Conservation (phyloP, 2,113 vertebrate genomes). For the Aegotheles bennettii region DNA sequence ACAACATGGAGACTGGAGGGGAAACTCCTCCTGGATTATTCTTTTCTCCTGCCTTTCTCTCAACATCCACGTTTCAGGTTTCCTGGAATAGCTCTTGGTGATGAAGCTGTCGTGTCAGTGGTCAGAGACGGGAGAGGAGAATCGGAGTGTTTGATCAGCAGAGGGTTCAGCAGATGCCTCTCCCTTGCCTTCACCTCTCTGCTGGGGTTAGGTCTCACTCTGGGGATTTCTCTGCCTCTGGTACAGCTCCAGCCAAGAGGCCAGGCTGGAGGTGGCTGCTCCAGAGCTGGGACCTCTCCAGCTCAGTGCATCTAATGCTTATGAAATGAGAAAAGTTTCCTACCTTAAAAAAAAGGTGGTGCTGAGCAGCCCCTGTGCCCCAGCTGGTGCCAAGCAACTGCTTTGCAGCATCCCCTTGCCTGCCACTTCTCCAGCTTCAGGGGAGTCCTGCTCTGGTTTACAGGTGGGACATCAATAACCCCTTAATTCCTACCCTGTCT, state of each 20-base stretch:
- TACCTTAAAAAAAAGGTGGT: neutral
- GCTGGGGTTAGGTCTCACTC: fast-evolving
- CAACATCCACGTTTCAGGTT: neutral
- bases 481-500: neutral
- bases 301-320: neutral
- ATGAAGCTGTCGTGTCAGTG: neutral
- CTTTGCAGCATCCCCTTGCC: neutral
- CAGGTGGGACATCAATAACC: neutral
- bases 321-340: neutral
- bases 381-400: neutral
- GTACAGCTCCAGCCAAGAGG: fast-evolving
- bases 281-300: neutral
- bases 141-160: fast-evolving
- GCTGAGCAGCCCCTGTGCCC: neutral
- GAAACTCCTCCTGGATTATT: neutral
- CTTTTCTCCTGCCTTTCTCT: neutral
- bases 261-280: neutral
- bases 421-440: neutral
- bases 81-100: neutral
- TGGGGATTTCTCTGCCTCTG: neutral
- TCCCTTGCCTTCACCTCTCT: neutral
- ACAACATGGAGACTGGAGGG: fast-evolving
- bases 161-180: neutral
- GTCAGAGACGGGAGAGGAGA: neutral
- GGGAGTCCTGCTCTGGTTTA: neutral